phyloP scores from a whole-genome alignment of 2,113 vertebrate species.

The Ageneiosus marmoratus region DNA sequence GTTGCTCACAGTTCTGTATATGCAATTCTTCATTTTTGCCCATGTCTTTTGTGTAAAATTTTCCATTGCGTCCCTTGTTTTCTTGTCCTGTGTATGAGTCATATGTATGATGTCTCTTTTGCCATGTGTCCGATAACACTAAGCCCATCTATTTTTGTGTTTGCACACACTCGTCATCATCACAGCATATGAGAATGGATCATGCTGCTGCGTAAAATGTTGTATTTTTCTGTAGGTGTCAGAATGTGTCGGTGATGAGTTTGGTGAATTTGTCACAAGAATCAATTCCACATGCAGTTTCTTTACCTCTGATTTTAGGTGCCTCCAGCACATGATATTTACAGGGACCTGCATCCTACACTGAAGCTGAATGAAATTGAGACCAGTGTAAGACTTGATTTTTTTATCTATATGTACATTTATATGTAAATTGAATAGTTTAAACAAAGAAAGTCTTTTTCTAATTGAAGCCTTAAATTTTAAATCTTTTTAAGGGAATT shows the following conservation, averaged over 20 bases:
- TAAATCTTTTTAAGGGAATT: neutral
- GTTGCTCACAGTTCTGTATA: conserved; percentile 8
- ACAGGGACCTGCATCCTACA: conserved; percentile 83
- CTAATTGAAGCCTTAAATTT: neutral
- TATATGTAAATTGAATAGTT: neutral
- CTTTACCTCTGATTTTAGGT: conserved; percentile 72
- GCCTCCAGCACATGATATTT: conserved; percentile 85
- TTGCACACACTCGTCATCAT: neutral
- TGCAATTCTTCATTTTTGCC: neutral
- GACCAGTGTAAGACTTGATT: conserved; percentile 84
- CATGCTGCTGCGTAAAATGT: conserved; percentile 18
- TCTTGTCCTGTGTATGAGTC: conserved; percentile 11
- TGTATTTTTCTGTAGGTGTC: neutral
- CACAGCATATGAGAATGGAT: conserved; percentile 35
- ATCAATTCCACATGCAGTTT: neutral
- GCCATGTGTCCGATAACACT: conserved; percentile 1
- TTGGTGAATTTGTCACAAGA: neutral
- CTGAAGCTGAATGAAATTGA: conserved; percentile 93
- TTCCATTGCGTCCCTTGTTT: conserved; percentile 29
- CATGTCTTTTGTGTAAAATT: conserved; percentile 13
- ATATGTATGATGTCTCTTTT: neutral
- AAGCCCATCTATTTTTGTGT: neutral
- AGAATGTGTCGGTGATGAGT: neutral
- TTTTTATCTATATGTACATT: conserved; percentile 7
- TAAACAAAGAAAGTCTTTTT: neutral